These are phyloP conservation scores for Lithophane semibrunnea DNA, from an alignment of 2,888 invertebrate species.

Conservation along the genomic window DNA sequence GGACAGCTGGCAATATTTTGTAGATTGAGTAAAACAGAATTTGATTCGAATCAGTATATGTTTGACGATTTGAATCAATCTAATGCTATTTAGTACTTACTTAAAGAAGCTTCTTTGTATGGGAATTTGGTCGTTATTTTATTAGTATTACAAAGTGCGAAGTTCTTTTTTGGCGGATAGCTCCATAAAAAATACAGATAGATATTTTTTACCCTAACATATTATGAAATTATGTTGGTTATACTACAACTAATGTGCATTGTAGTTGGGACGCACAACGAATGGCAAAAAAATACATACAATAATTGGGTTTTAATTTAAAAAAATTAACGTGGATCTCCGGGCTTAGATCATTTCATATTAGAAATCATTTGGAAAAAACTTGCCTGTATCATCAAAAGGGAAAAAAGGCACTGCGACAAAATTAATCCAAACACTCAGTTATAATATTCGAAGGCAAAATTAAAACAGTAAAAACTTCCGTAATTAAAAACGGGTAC, in stretches of 20 bases:
- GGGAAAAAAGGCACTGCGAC: neutral
- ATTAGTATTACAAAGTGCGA: neutral
- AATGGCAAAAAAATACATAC: too few relatives aligned
- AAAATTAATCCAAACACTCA: neutral
- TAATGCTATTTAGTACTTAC: neutral
- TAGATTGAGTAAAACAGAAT: neutral
- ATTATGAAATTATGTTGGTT: too few relatives aligned
- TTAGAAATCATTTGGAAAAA: neutral
- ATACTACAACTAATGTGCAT: too few relatives aligned
- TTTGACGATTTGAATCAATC: neutral
- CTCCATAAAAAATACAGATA: neutral
- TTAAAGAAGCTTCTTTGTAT: neutral
- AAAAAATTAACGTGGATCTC: too few relatives aligned
- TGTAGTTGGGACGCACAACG: too few relatives aligned
- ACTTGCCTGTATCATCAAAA: neutral
- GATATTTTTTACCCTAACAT: neutral
- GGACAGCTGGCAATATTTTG: neutral
- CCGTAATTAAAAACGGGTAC: constrained; percentile 21
- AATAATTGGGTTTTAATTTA: too few relatives aligned
- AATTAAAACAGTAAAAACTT: constrained; percentile 32
- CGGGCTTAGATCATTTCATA: too few relatives aligned
- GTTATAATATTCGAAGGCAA: neutral
- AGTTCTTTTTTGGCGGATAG: neutral
- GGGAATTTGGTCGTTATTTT: neutral
- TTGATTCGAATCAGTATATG: neutral